Base-by-base conservation (phyloP, 2,888 invertebrate genomes). In the Harpagoxenus sublaevis region DNA sequence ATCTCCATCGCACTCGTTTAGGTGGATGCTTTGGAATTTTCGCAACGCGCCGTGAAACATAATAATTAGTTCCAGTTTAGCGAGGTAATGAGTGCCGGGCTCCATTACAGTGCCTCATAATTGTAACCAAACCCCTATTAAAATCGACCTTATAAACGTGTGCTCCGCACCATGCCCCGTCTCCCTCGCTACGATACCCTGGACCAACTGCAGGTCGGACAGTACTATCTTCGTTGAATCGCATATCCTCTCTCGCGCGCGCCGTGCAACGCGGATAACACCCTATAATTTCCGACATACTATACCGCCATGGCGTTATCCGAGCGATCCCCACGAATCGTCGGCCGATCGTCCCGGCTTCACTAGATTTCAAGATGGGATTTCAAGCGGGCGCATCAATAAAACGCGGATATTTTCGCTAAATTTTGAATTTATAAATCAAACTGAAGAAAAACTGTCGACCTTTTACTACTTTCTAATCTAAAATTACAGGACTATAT, bases 241-340 rank as follows among this genome's bases (percentile, higher is more conserved):
- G 93, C 93, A 89, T 88, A 93, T 92, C 90, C 91, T 90, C 91
- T 91, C 93, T 89, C 89, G 89, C 87, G 89, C 88, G 90, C 79
- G 79, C 79, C 57, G 89, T 92, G 88, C 89, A 86, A 88, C 91
- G 92, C 90, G 92, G 91, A 92, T 93, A 93, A 93, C 93, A 94
- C 94, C 94, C 94, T 94, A 92, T 94, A 94, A 94, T 94, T 94
- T 94, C 92, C 93, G 92, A 93, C 93, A 93, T 93, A 93, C 92
- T 93, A 92, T 87, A 92, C 93, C 93, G 90, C 85, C 89, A 71
- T 83, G 85, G 75, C 87, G 89, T 93, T 93, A 93, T 93, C 93
- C 92, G 88, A 86, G 86, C 90, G 93, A 93, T 93, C 93, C 92
- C 81, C 88, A 79, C 86, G 91, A 90, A 93, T 93, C 93, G 60